phyloP scores from a whole-genome alignment of 2,888 invertebrate species.

The Cosmopolites sordidus region DNA sequence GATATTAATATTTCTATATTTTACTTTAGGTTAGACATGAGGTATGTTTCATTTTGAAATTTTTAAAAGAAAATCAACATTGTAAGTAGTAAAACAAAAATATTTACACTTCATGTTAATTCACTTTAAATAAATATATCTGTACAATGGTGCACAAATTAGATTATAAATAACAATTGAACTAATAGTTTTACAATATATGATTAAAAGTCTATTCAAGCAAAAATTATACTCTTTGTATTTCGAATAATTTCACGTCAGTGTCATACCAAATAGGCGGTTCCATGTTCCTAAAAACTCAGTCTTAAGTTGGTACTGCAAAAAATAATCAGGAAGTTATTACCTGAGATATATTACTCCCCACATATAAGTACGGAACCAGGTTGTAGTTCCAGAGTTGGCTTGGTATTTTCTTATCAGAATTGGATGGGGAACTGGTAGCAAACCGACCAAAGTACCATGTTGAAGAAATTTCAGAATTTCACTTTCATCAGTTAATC shows the following conservation, averaged over 20 bases:
- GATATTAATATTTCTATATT: no score
- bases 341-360: constrained; percentile 96
- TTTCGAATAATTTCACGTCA: constrained; percentile 97
- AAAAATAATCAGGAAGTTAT: no score
- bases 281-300: constrained; percentile 86
- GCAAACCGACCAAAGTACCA: constrained; percentile 92
- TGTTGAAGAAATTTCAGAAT: constrained; percentile 98
- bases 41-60: no score
- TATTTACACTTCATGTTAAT: no score
- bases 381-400: constrained; percentile 96
- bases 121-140: no score
- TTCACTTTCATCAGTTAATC: constrained; percentile 98
- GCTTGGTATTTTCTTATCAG: constrained; percentile 98
- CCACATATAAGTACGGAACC: constrained; percentile 99
- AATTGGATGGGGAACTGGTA: constrained; percentile 99
- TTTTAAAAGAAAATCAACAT: no score
- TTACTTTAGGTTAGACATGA: no score
- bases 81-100: no score
- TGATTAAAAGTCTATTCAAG: constrained; percentile 5
- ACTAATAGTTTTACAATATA: no score
- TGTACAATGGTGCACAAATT: no score
- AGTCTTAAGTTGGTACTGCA: constrained; percentile 4
- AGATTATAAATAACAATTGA: no score
- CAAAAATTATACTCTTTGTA: constrained; percentile 76
- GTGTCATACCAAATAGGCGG: constrained; percentile 99